Evolutionary conservation across 1,140 invertebrate species (phyloP).

Genomic region (Drosophila sulfurigaster): DNA sequence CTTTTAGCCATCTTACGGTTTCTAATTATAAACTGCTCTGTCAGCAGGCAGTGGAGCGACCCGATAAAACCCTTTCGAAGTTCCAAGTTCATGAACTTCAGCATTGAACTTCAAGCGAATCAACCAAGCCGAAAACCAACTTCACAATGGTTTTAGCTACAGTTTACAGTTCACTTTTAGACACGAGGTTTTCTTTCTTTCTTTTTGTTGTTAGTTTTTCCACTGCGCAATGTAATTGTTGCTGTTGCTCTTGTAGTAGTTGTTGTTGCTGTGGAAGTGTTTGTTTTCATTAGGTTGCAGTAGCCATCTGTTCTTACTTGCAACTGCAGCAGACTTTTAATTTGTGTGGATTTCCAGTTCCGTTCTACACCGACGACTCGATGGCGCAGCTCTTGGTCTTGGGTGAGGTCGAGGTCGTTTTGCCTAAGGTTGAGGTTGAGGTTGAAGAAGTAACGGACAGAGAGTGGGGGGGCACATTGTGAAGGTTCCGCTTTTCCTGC

Average conservation of each 20-base stretch:
- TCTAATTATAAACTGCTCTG: conserved; percentile 81
- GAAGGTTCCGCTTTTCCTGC: conserved; percentile 59
- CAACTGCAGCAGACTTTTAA: conserved; percentile 76
- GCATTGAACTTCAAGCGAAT: conserved; percentile 74
- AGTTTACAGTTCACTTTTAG: conserved; percentile 37
- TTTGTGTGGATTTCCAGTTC: conserved; percentile 72
- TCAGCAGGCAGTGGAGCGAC: conserved; percentile 55
- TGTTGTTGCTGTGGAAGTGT: conserved; percentile 41
- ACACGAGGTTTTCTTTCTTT: conserved; percentile 42
- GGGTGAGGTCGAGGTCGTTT: conserved; percentile 48
- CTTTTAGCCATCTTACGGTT: conserved; percentile 49
- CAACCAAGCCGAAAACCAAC: conserved; percentile 58
- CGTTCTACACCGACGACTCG: conserved; percentile 30
- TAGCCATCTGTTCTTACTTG: conserved; percentile 70
- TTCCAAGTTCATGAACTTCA: conserved; percentile 81
- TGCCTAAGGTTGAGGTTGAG: conserved; percentile 27
- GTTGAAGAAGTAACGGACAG: not conserved
- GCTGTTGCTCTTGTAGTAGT: conserved; percentile 7
- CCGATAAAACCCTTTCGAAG: conserved; percentile 56
- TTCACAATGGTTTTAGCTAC: conserved; percentile 39
- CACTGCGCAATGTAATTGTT: conserved; percentile 15
- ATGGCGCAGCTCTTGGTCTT: conserved; percentile 15
- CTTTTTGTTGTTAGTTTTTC: conserved; percentile 22
- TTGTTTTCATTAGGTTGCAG: conserved; percentile 79
- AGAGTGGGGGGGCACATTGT: not conserved